Base-by-base conservation (phyloP, 2,797 vertebrate species). In the Coregonus ussuriensis region DNA sequence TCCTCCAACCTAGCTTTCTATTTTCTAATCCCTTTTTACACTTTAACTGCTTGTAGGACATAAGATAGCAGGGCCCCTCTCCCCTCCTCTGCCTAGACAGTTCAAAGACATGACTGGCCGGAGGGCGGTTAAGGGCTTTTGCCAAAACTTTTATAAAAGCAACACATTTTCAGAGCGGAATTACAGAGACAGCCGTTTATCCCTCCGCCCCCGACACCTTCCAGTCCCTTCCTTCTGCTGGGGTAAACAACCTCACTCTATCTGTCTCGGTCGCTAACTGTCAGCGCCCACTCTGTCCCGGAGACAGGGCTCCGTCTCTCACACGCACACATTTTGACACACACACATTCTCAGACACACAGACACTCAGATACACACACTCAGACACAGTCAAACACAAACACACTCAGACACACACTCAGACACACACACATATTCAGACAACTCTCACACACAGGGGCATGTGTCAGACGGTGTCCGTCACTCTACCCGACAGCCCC, bases 1-100 rank as follows among this genome's bases (percentile, higher is more conserved):
- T 92, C 84, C 88, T 90, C 86, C 91, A 94, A 91, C 93, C 93
- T 91, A 93, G 85, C 93, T 93, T 91, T 78, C 86, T 85, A 85
- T 83, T 78, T 89, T 85, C 87, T 92, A 92, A 93, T 91, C 88
- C 89, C 77, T 80, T 83, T 91, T 87, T 88, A 86, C 87, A 85
- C 79, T 79, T 72, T 80, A 84, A 82, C 84, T 81, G 83, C 82
- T 89, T 86, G 83, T 86, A 85, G 80, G 83, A 85, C 78, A 78
- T 76, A 74, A 88, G 76, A 78, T 11, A 53, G 76, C 68, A 16
- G 70, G 69, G 73, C 63, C 41, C n/a, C 29, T 69, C 68, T 69
- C 70, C 63, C 71, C 63, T 54, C 54, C 29, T 74, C 76, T 71
- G 78, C 75, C 81, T 18, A 21, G 6, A 1, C 53, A 69, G 51